Conservation (phyloP, 1,140 invertebrate species). For the Pteromalus puparum region DNA sequence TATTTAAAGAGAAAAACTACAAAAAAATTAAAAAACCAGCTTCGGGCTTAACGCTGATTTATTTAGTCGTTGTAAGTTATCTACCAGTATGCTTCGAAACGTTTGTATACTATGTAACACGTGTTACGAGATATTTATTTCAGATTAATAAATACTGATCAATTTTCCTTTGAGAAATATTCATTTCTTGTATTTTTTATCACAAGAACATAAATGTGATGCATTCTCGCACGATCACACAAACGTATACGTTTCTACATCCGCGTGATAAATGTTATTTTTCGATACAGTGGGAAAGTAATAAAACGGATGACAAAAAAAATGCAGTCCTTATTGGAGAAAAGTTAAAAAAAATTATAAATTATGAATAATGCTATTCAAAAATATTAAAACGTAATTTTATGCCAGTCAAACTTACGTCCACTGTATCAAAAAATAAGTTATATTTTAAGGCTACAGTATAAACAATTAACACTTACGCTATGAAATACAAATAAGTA, state of each 20-base stretch:
- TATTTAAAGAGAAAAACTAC: not conserved
- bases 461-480: conserved; percentile 39
- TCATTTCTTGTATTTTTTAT: too few relatives aligned
- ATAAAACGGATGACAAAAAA: too few relatives aligned
- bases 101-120: not conserved
- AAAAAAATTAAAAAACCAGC: too few relatives aligned
- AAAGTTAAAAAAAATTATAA: too few relatives aligned
- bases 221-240: not conserved
- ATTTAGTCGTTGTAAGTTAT: conserved; percentile 5
- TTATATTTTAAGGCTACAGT: not conserved
- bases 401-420: not conserved
- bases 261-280: too few relatives aligned
- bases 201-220: too few relatives aligned
- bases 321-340: too few relatives aligned
- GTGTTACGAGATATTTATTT: not conserved
- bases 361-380: too few relatives aligned
- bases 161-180: not conserved
- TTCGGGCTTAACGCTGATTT: not conserved
- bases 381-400: too few relatives aligned
- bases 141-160: not conserved
- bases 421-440: not conserved
- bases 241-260: too few relatives aligned
- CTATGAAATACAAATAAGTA: conserved; percentile 43
- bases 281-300: too few relatives aligned
- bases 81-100: not conserved